These are phyloP conservation scores for Notodromas monacha DNA, from an alignment of 2,888 invertebrate species.

Conservation along the genomic window DNA sequence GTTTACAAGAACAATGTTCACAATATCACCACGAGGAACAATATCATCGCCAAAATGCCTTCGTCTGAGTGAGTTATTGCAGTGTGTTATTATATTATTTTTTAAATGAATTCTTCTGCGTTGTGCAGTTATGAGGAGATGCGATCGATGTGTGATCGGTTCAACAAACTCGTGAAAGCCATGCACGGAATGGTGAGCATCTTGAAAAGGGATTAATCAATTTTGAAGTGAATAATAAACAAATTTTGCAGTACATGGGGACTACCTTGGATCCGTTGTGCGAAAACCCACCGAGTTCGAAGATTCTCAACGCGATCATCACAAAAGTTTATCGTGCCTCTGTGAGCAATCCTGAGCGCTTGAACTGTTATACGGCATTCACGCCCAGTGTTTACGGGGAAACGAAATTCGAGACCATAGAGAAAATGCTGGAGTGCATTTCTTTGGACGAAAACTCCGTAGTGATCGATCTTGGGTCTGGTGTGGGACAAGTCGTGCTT, in stretches of 20 bases:
- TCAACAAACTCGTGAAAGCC: slow-evolving; percentile 73
- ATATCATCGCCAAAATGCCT: no score
- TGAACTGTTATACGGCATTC: neutral
- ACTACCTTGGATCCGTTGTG: no score
- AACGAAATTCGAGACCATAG: slow-evolving; percentile 84
- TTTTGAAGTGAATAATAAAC: no score
- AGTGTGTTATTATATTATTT: no score
- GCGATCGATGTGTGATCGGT: slow-evolving; percentile 64
- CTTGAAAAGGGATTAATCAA: neutral
- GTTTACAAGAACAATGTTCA: no score
- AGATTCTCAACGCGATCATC: no score
- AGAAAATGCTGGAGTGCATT: slow-evolving; percentile 91
- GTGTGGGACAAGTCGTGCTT: slow-evolving; percentile 90
- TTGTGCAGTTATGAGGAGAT: slow-evolving; percentile 56
- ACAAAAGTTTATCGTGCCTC: slow-evolving; percentile 94
- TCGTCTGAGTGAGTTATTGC: no score
- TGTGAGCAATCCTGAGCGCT: slow-evolving; percentile 58
- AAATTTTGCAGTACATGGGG: no score
- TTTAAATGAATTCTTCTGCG: no score
- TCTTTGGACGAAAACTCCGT: slow-evolving; percentile 68
- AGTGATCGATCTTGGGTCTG: slow-evolving; percentile 92
- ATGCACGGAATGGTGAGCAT: slow-evolving; percentile 34
- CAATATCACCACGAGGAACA: no score
- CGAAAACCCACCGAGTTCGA: slow-evolving; percentile 1
- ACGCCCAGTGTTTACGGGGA: slow-evolving; percentile 69